Conservation (phyloP, 2,888 invertebrate species). For the Apodemia mormo region DNA sequence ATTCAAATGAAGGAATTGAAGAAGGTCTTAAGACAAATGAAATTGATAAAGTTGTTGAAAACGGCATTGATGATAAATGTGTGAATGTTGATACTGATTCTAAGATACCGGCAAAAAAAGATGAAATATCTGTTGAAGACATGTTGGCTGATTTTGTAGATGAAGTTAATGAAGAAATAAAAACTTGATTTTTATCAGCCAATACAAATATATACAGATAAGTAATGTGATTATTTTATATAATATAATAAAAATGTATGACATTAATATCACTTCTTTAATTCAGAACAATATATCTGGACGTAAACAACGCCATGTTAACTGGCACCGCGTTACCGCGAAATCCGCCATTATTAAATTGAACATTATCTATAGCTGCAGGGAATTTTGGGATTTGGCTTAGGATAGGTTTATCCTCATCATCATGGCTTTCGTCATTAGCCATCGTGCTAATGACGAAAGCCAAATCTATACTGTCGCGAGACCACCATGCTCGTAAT, state of each 20-base stretch:
- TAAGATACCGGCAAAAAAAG: constrained; percentile 37
- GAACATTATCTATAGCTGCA: too few species aligned
- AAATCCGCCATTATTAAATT: too few species aligned
- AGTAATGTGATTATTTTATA: background rate
- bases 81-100: constrained; percentile 39
- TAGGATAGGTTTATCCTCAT: too few species aligned
- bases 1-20: constrained; percentile 31
- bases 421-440: too few species aligned
- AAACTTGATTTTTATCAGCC: constrained; percentile 24
- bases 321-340: too few species aligned
- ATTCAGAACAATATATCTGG: too few species aligned
- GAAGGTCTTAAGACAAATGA: constrained; percentile 52
- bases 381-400: too few species aligned
- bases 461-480: too few species aligned
- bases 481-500: too few species aligned
- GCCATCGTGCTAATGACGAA: too few species aligned
- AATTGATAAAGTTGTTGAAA: constrained; percentile 38
- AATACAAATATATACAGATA: background rate
- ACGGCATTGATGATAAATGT: constrained; percentile 37
- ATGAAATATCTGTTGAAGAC: constrained; percentile 56
- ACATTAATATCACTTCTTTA: background rate
- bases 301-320: too few species aligned
- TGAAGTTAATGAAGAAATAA: constrained; percentile 60
- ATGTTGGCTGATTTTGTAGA: constrained; percentile 77
- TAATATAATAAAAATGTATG: background rate